A percentile compares a stretch with the other conserved stretches of the same genome.
These are phyloP conservation scores for Crotalus horridus DNA, from an alignment of 2,113 vertebrate species.

Conservation along the genomic window DNA sequence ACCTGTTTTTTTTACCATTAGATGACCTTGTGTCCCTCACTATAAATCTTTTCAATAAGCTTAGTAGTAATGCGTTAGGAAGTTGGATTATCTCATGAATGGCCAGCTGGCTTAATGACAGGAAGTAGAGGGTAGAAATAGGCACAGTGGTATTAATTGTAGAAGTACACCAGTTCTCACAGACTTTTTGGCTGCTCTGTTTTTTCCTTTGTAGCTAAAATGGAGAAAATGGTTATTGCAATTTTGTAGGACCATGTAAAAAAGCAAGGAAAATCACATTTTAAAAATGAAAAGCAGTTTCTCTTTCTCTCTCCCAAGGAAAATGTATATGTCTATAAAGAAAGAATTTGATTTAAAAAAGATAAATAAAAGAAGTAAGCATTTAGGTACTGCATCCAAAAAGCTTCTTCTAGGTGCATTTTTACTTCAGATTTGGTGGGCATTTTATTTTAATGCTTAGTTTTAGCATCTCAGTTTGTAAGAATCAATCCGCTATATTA, in stretches of 20 bases:
- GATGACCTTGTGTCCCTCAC: neutral
- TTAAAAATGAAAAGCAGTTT: neutral
- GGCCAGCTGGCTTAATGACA: neutral
- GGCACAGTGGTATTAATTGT: neutral
- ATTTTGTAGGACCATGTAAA: neutral
- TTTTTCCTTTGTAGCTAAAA: neutral
- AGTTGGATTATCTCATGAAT: neutral
- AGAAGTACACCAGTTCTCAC: neutral
- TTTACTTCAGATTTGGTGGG: neutral
- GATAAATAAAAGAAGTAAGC: neutral
- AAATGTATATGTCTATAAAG: neutral
- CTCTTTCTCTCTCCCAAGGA: neutral
- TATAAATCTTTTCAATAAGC: neutral
- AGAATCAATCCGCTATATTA: neutral
- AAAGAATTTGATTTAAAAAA: neutral
- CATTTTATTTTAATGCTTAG: neutral
- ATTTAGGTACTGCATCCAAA: neutral
- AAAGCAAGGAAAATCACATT: neutral
- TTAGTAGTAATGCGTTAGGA: neutral
- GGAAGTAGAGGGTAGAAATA: neutral
- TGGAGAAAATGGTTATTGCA: neutral
- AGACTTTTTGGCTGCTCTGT: neutral
- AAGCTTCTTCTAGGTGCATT: neutral
- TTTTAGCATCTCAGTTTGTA: neutral
- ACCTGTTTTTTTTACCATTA: neutral